Evolutionary conservation across 1,140 invertebrate genomes (phyloP).

Genomic region (Trialeurodes vaporariorum): DNA sequence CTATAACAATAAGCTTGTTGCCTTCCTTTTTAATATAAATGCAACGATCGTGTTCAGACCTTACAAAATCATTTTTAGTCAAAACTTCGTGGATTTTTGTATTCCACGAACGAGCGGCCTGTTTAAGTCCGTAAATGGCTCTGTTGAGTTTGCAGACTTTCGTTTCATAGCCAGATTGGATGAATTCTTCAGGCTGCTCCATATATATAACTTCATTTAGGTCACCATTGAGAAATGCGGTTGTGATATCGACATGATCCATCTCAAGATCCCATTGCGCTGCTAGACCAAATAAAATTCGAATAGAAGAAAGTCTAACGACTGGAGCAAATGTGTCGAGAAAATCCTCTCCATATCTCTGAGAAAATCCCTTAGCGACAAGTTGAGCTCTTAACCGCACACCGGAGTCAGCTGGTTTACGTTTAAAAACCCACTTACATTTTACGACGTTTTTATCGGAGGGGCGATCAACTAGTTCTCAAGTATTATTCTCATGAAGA

Average conservation of each 20-base stretch:
- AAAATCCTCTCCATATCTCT: conserved; percentile 30
- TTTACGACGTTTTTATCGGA: conserved; percentile 24
- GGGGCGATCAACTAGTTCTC: conserved; percentile 28
- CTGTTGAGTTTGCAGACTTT: conserved; percentile 27
- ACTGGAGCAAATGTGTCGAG: conserved; percentile 31
- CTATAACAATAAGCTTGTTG: too few species aligned
- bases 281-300: conserved; percentile 31
- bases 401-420: conserved; percentile 26
- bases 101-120: conserved; percentile 32
- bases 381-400: conserved; percentile 33
- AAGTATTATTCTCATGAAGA: conserved; percentile 31
- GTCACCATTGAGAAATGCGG: conserved; percentile 11
- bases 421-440: conserved; percentile 33
- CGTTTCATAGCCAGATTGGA: background rate
- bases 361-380: conserved; percentile 36
- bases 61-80: too few species aligned
- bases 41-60: too few species aligned
- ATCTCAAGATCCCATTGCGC: conserved; percentile 28
- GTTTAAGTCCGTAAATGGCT: conserved; percentile 32
- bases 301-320: conserved; percentile 27
- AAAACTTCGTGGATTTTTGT: too few species aligned
- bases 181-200: too few species aligned
- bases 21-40: too few species aligned
- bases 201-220: background rate
- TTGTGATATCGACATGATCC: conserved; percentile 20